Evolutionary conservation across 2,888 invertebrate genomes (phyloP).

Genomic region (Teleogryllus oceanicus): DNA sequence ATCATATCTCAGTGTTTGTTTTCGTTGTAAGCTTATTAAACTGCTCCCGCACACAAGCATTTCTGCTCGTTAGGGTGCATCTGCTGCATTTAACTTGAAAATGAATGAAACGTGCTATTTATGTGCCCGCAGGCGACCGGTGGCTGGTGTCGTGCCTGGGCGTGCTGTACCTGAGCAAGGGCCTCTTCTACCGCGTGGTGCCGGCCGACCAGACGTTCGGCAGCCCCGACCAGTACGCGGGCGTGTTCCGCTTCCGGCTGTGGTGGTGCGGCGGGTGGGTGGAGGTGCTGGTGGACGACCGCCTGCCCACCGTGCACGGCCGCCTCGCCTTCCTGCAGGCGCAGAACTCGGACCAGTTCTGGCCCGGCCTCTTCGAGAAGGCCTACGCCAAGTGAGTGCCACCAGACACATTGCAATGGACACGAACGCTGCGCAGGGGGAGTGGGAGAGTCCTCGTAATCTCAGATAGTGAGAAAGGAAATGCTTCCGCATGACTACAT

Average conservation of each 20-base stretch:
- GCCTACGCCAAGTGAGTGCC: conserved; percentile 81
- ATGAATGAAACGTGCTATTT: neutral
- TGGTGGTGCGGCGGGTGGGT: conserved; percentile 96
- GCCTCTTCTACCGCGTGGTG: conserved; percentile 85
- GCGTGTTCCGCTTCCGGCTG: conserved; percentile 81
- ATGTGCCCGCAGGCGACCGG: conserved; percentile 68
- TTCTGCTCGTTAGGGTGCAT: too few species aligned
- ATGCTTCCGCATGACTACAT: too few species aligned
- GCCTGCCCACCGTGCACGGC: conserved; percentile 82
- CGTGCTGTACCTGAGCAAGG: conserved; percentile 77
- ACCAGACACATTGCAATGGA: too few species aligned
- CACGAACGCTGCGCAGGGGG: too few species aligned
- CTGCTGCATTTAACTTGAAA: neutral
- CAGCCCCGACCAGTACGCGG: conserved; percentile 58
- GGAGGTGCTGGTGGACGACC: conserved; percentile 84
- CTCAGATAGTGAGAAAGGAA: too few species aligned
- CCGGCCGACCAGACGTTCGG: conserved; percentile 82
- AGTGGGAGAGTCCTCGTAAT: too few species aligned
- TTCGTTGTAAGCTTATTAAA: too few species aligned
- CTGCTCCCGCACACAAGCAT: too few species aligned
- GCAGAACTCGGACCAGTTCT: conserved; percentile 74
- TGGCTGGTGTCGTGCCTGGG: conserved; percentile 89
- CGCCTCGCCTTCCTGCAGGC: conserved; percentile 82
- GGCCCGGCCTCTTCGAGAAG: conserved; percentile 87
- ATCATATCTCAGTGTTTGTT: too few species aligned